Evolutionary conservation across 2,888 invertebrate species (phyloP).

Genomic region (Sturmia bella): DNA sequence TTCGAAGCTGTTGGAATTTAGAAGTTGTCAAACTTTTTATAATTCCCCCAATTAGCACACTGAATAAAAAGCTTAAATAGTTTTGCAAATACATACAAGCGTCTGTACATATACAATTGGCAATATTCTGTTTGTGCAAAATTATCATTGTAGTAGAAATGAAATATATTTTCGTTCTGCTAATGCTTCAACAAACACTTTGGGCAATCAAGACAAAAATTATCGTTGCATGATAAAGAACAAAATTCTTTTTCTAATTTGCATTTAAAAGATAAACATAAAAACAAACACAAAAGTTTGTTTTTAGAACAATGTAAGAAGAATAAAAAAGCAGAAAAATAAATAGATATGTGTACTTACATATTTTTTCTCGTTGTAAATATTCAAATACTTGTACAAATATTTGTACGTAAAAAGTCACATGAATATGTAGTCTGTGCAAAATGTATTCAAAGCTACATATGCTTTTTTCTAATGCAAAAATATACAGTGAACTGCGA

Average conservation of each 20-base stretch:
- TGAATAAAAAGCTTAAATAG: constrained; percentile 1
- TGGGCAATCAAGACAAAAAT: constrained; percentile 50
- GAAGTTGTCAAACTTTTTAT: not conserved
- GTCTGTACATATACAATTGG: no score
- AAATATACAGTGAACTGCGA: no score
- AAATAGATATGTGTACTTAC: no score
- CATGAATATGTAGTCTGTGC: constrained; percentile 21
- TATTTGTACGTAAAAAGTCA: constrained; percentile 28
- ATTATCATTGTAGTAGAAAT: no score
- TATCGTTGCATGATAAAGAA: constrained; percentile 34
- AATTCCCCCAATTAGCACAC: constrained; percentile 1
- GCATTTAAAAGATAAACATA: constrained; percentile 47
- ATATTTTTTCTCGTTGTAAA: constrained; percentile 13
- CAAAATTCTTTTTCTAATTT: constrained; percentile 42
- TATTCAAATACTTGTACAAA: constrained; percentile 46
- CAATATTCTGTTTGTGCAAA: no score
- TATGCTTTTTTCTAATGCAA: not conserved
- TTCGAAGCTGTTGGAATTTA: not conserved
- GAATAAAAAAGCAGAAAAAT: constrained; percentile 6
- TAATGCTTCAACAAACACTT: constrained; percentile 33
- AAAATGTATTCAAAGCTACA: constrained; percentile 19
- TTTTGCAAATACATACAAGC: no score
- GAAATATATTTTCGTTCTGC: not conserved
- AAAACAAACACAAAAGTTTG: constrained; percentile 28
- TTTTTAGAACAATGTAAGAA: constrained; percentile 37